These are phyloP conservation scores for Calypte anna DNA, from an alignment of 2,113 vertebrate species.

Conservation along the genomic window DNA sequence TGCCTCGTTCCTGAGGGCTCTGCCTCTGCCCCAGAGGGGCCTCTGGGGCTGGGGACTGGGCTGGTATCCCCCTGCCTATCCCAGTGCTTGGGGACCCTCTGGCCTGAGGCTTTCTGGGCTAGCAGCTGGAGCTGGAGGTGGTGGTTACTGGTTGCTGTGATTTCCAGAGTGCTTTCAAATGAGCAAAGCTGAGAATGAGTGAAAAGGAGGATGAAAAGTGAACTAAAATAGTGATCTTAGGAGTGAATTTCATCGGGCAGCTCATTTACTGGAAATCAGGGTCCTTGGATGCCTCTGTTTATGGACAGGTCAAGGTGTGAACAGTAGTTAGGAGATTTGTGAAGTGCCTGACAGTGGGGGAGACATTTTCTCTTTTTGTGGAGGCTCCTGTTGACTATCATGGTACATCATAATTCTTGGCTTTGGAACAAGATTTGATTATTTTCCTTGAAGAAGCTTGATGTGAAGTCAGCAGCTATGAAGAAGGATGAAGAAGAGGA, in stretches of 20 bases:
- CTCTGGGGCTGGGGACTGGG: background rate
- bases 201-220: background rate
- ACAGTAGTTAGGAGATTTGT: background rate
- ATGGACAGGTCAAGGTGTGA: background rate
- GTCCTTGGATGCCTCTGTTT: background rate
- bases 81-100: background rate
- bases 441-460: background rate
- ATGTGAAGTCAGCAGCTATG: background rate
- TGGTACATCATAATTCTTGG: background rate
- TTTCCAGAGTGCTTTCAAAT: background rate
- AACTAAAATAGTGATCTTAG: background rate
- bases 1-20: background rate
- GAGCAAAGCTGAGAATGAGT: background rate
- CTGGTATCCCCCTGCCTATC: background rate
- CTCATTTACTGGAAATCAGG: background rate
- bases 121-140: background rate
- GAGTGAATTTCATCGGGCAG: background rate
- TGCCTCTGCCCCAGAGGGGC: background rate
- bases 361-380: background rate
- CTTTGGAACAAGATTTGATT: background rate
- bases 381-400: rapidly evolving
- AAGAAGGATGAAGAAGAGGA: background rate
- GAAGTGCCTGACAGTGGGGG: background rate
- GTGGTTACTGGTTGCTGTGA: rapidly evolving
- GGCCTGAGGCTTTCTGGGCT: rapidly evolving